Percentiles rank a stretch among this genome's conserved stretches.
phyloP scores from a whole-genome alignment of 2,888 invertebrate genomes.

The Deroplatys truncata region DNA sequence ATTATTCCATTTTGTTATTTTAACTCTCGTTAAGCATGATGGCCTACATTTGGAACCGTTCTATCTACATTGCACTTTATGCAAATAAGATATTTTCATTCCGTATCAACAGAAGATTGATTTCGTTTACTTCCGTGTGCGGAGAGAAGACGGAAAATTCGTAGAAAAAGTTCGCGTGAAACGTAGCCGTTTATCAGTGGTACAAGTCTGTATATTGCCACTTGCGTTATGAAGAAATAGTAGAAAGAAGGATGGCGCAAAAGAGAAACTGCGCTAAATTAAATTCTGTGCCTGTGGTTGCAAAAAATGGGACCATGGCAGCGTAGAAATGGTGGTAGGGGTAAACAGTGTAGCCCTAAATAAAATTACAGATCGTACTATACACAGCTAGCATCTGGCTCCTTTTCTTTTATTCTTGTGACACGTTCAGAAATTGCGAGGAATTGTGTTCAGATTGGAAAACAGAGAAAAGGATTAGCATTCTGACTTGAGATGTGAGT shows the following conservation, averaged over 20 bases:
- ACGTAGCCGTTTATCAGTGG: neutral
- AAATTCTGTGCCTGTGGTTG: neutral
- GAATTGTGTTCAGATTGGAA: neutral
- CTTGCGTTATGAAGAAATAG: neutral
- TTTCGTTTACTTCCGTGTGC: neutral
- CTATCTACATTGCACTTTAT: neutral
- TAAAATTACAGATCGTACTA: neutral
- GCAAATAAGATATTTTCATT: neutral
- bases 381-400: neutral
- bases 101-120: neutral
- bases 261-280: neutral
- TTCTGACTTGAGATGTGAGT: too few relatives aligned
- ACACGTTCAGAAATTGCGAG: neutral
- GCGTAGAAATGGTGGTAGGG: neutral
- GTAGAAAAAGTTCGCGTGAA: neutral
- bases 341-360: neutral
- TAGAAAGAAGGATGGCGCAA: neutral
- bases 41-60: neutral
- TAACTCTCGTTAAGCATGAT: neutral
- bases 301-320: neutral
- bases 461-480: too few relatives aligned
- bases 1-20: too few relatives aligned
- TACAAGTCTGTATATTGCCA: neutral
- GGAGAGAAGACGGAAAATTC: neutral
- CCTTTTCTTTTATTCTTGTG: neutral